Evolutionary conservation across 2,113 vertebrate species (phyloP).

Genomic region (Spheniscus mendiculus): DNA sequence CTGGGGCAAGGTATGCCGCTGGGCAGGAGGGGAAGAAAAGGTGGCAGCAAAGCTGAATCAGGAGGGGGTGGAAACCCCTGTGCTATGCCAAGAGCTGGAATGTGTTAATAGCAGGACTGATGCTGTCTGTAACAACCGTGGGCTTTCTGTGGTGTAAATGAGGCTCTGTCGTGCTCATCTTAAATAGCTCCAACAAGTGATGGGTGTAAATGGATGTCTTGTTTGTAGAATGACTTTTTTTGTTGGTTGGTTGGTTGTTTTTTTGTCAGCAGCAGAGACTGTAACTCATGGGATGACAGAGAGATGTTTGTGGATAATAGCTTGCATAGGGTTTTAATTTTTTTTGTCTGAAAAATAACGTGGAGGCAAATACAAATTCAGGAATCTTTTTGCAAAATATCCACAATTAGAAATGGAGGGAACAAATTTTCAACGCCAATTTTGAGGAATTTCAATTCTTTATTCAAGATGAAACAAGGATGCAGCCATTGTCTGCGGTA

Average conservation of each 20-base stretch:
- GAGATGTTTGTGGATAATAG: neutral
- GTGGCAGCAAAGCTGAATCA: neutral
- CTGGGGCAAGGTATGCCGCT: rapidly evolving
- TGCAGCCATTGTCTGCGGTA: neutral
- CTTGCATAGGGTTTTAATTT: neutral
- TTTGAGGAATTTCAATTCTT: neutral
- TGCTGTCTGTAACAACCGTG: neutral
- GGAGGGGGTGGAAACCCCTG: neutral
- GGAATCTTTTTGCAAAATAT: neutral
- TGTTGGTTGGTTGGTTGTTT: too few relatives aligned
- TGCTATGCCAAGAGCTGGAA: neutral
- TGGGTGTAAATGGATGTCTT: neutral
- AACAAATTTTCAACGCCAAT: neutral
- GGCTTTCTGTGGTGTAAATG: neutral
- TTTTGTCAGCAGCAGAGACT: neutral
- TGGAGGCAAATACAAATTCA: neutral
- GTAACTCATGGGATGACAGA: neutral
- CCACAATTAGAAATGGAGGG: neutral
- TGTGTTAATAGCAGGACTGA: neutral
- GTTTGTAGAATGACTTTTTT: neutral
- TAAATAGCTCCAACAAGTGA: neutral
- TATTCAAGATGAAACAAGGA: neutral
- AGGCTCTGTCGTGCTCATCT: neutral
- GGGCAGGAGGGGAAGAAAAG: neutral
- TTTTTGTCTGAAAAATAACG: neutral